Conservation (phyloP, 2,113 vertebrate genomes). For the Eurystomus gularis region DNA sequence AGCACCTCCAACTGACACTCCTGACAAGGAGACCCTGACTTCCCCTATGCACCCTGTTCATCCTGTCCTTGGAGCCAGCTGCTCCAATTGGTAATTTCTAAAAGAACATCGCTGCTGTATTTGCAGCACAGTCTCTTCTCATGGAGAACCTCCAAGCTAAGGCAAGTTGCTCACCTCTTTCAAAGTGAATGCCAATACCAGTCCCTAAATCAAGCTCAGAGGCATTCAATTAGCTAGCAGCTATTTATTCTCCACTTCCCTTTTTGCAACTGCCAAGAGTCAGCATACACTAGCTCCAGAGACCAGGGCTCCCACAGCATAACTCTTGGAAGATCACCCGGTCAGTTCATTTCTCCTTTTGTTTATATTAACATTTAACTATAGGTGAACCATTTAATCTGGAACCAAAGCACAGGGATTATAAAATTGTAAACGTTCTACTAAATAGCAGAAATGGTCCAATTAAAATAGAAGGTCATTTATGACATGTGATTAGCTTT, state of each 20-base stretch:
- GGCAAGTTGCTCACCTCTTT: background rate
- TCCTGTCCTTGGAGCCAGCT: background rate
- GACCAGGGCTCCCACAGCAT: background rate
- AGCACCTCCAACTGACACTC: background rate
- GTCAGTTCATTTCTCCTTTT: background rate
- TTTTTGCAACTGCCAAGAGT: background rate
- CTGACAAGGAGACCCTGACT: background rate
- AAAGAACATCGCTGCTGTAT: background rate
- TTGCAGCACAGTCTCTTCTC: background rate
- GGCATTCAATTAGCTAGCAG: background rate
- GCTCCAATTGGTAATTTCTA: background rate
- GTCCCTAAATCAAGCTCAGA: background rate
- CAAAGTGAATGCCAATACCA: background rate
- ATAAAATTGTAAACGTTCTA: background rate
- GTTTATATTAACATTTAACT: background rate
- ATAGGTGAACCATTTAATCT: background rate
- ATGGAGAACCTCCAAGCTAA: background rate
- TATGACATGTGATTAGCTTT: background rate
- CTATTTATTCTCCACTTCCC: background rate
- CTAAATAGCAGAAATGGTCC: background rate
- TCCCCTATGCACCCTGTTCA: background rate
- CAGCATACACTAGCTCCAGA: background rate
- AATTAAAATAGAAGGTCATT: background rate
- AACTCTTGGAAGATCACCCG: background rate
- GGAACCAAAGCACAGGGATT: background rate